phyloP scores from a whole-genome alignment of 2,888 invertebrate genomes.

The Ellobium chinense region DNA sequence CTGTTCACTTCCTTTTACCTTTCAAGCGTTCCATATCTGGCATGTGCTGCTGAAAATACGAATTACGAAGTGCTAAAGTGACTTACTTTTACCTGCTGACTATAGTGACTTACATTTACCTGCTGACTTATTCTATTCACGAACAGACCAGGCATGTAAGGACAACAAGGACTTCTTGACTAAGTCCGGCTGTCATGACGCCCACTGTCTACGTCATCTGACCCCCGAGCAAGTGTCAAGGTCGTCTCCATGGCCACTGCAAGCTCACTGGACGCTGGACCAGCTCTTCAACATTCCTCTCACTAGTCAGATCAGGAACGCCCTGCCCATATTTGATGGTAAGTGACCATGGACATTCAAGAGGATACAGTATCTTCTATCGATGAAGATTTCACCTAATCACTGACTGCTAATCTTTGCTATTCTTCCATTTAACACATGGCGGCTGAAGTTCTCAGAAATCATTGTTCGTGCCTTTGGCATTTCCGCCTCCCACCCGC shows the following conservation, averaged over 20 bases:
- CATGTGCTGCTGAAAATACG: neutral
- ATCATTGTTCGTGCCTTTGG: too few relatives aligned
- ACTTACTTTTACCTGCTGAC: too few relatives aligned
- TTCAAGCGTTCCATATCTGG: neutral
- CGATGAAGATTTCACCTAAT: too few relatives aligned
- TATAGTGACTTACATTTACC: too few relatives aligned
- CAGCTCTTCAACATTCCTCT: slow-evolving; percentile 32
- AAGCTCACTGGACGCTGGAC: slow-evolving; percentile 40
- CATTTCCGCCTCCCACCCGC: too few relatives aligned
- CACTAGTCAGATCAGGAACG: slow-evolving; percentile 29
- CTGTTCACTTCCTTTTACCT: too few relatives aligned
- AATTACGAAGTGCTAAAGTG: too few relatives aligned
- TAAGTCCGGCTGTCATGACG: slow-evolving; percentile 37
- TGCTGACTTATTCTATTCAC: neutral
- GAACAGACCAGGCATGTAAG: slow-evolving; percentile 52
- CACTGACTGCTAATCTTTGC: too few relatives aligned
- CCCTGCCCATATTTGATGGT: slow-evolving; percentile 50
- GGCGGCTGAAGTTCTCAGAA: too few relatives aligned
- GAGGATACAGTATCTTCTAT: too few relatives aligned
- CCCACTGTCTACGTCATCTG: slow-evolving; percentile 43
- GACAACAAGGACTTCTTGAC: slow-evolving; percentile 66
- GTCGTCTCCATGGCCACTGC: slow-evolving; percentile 47
- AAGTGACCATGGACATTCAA: neutral
- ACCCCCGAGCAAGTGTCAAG: slow-evolving; percentile 29
- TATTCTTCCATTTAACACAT: too few relatives aligned